Evolutionary conservation across 2,888 invertebrate genomes (phyloP).

Genomic region (Salpingus planirostris): DNA sequence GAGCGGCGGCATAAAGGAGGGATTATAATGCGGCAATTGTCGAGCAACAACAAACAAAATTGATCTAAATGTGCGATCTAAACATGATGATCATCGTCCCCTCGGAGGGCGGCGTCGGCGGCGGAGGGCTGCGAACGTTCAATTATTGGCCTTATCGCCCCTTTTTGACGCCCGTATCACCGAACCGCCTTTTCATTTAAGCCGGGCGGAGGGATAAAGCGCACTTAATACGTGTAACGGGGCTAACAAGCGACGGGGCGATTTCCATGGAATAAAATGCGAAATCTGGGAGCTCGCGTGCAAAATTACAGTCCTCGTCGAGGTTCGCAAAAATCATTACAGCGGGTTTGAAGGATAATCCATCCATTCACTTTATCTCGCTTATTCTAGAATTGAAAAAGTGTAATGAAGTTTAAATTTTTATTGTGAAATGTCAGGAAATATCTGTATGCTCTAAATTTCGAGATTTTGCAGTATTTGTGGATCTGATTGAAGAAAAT

Average conservation of each 20-base stretch:
- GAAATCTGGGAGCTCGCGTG: too few species aligned
- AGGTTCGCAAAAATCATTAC: too few species aligned
- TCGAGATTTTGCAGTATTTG: too few species aligned
- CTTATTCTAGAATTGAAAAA: too few species aligned
- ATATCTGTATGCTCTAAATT: too few species aligned
- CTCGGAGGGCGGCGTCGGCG: too few species aligned
- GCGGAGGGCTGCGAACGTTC: slow-evolving; percentile 37
- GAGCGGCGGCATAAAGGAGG: slow-evolving; percentile 35
- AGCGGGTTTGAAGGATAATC: too few species aligned
- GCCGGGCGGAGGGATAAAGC: slow-evolving; percentile 22
- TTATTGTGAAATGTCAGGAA: too few species aligned
- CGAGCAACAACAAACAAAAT: slow-evolving; percentile 42
- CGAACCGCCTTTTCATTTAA: slow-evolving; percentile 35
- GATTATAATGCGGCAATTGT: slow-evolving; percentile 42
- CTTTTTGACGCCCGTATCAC: slow-evolving; percentile 35
- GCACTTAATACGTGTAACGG: slow-evolving; percentile 24
- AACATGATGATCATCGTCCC: slow-evolving; percentile 40
- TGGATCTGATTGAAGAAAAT: too few species aligned
- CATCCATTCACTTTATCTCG: too few species aligned
- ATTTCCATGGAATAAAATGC: background rate
- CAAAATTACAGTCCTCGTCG: too few species aligned
- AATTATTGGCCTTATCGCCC: slow-evolving; percentile 39
- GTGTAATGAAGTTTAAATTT: too few species aligned
- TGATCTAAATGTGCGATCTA: slow-evolving; percentile 43
- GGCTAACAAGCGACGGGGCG: slow-evolving; percentile 20